Evolutionary conservation across 2,113 vertebrate species (phyloP).

Genomic region (Microcebus griseorufus): DNA sequence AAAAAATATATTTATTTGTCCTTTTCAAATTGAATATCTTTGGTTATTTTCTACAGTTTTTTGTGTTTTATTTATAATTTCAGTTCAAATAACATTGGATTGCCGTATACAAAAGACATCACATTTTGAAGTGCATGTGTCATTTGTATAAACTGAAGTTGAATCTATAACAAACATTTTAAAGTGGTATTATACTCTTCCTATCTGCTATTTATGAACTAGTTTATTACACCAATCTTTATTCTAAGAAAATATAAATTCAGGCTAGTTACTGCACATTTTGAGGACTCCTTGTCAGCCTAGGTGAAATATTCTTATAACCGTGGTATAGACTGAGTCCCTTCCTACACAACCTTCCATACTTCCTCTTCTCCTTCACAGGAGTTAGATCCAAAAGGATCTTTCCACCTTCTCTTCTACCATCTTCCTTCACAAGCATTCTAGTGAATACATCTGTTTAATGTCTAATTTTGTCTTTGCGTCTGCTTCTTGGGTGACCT

Average conservation of each 20-base stretch:
- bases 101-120: background rate
- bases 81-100: background rate
- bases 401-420: background rate
- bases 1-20: background rate
- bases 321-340: background rate
- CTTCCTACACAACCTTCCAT: background rate
- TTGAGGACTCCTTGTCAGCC: too few relatives aligned
- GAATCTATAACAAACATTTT: background rate
- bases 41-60: background rate
- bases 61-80: background rate
- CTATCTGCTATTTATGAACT: background rate
- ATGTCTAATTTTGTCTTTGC: background rate
- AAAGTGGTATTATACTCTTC: background rate
- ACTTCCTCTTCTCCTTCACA: background rate
- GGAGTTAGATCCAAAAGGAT: background rate
- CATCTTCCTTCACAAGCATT: background rate
- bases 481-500: background rate
- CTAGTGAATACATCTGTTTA: background rate
- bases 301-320: background rate
- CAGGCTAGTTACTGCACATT: background rate
- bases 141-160: slow-evolving; percentile 20
- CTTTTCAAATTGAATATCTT: background rate
- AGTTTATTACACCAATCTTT: background rate
- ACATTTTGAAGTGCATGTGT: background rate
- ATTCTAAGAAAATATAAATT: background rate